A percentile compares a stretch with the other conserved stretches of the same genome.
These are phyloP conservation scores for Hipparchia sbordonii DNA, from an alignment of 2,888 invertebrate species.

Conservation along the genomic window DNA sequence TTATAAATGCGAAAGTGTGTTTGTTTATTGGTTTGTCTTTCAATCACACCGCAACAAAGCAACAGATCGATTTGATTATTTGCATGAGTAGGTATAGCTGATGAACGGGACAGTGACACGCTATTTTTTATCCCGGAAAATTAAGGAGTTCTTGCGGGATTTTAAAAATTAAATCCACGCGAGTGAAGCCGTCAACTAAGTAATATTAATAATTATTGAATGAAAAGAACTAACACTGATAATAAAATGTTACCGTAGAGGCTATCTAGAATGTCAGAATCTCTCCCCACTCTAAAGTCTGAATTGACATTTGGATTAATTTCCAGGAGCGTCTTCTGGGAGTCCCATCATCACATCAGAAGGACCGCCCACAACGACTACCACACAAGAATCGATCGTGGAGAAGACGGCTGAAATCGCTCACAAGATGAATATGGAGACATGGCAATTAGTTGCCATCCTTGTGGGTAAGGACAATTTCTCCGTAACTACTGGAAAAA, in stretches of 20 bases:
- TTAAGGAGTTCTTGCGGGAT: too few relatives aligned
- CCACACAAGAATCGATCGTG: constrained; percentile 76
- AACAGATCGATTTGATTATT: too few relatives aligned
- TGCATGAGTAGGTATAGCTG: too few relatives aligned
- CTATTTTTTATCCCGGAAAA: too few relatives aligned
- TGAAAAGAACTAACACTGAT: neutral
- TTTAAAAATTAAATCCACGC: too few relatives aligned
- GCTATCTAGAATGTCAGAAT: neutral
- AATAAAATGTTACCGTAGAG: neutral
- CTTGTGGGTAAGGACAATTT: constrained; percentile 86
- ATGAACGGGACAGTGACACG: too few relatives aligned
- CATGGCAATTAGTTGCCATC: constrained; percentile 93
- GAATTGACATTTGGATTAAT: neutral
- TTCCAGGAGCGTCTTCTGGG: constrained; percentile 34
- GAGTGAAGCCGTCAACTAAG: too few relatives aligned
- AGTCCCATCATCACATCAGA: constrained; percentile 41
- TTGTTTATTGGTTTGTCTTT: too few relatives aligned
- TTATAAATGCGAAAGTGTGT: too few relatives aligned
- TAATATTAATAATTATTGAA: too few relatives aligned
- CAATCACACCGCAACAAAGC: too few relatives aligned
- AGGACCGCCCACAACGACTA: constrained; percentile 50
- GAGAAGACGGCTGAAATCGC: constrained; percentile 85
- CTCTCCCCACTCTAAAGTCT: neutral
- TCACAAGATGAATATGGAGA: constrained; percentile 89
- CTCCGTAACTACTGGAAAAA: neutral